Conservation (phyloP, 1,140 invertebrate species). For the Sinonovacula constricta region DNA sequence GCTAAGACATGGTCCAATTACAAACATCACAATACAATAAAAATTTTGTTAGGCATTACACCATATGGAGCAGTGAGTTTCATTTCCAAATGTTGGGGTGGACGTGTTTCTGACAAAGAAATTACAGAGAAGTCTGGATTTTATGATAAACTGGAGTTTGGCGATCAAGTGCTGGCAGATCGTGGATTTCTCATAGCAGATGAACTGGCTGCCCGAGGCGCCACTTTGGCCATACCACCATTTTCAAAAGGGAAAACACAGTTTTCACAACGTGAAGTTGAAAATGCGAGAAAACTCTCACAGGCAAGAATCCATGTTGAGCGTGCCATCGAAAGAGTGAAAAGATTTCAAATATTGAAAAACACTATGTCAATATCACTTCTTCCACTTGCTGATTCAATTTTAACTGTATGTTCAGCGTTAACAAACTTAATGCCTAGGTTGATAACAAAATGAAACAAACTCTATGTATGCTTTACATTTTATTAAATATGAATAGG, state of each 20-base stretch:
- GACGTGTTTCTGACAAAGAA: constrained; percentile 39
- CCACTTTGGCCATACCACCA: not conserved
- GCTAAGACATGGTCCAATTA: constrained; percentile 5
- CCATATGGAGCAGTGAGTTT: constrained; percentile 46
- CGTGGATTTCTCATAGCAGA: constrained; percentile 26
- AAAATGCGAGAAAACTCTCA: not conserved
- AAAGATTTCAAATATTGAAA: not conserved
- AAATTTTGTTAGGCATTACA: constrained; percentile 18
- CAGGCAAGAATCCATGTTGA: not conserved
- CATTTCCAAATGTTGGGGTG: constrained; percentile 50
- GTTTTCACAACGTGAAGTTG: constrained; percentile 4
- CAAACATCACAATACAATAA: not conserved
- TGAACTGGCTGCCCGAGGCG: not conserved
- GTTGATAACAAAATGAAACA: too few relatives aligned
- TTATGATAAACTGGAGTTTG: constrained; percentile 21
- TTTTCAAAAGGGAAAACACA: not conserved
- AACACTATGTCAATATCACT: not conserved
- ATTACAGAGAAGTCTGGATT: constrained; percentile 28
- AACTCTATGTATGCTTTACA: too few relatives aligned
- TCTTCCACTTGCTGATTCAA: not conserved
- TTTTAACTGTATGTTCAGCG: not conserved
- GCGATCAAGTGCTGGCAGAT: constrained; percentile 30
- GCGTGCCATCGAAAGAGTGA: not conserved
- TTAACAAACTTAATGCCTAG: not conserved
- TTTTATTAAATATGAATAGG: too few relatives aligned